Percentiles rank a stretch among this genome's conserved stretches.
phyloP scores from a whole-genome alignment of 2,888 invertebrate species.

The Eucera pruinosa region DNA sequence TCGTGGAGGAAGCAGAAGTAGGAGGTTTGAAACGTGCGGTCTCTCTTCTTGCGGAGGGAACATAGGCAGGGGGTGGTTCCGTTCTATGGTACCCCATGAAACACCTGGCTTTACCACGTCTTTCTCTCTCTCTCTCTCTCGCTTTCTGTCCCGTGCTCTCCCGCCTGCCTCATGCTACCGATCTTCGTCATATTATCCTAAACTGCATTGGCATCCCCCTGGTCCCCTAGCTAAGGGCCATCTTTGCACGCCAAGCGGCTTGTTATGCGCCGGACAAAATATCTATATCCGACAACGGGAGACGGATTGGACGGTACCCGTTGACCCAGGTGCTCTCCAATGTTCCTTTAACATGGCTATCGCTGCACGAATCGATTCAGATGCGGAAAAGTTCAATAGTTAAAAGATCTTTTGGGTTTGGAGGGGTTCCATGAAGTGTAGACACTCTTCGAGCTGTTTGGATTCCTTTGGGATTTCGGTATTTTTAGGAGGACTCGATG shows the following conservation, averaged over 20 bases:
- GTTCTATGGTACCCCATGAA: conserved; percentile 73
- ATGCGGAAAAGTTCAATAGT: neutral
- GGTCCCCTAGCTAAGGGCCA: conserved; percentile 37
- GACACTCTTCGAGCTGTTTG: neutral
- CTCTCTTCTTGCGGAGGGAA: conserved; percentile 48
- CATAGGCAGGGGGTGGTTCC: conserved; percentile 71
- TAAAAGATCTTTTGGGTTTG: neutral
- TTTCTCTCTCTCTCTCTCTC: conserved; percentile 40
- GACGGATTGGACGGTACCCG: conserved; percentile 47
- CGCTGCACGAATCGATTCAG: conserved; percentile 35
- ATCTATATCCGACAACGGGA: conserved; percentile 60
- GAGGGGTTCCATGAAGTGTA: neutral
- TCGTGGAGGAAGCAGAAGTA: conserved; percentile 43
- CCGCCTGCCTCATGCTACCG: conserved; percentile 69
- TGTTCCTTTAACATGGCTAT: neutral
- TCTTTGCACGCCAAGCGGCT: conserved; percentile 68
- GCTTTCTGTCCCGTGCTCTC: conserved; percentile 36
- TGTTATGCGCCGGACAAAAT: conserved; percentile 64
- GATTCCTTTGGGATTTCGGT: no score
- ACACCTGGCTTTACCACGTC: conserved; percentile 77
- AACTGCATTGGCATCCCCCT: conserved; percentile 72
- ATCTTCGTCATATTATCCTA: conserved; percentile 77
- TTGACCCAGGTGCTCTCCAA: conserved; percentile 51
- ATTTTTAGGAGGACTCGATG: no score
- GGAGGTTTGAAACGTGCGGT: conserved; percentile 52